Conservation (phyloP, 2,113 vertebrate genomes). For the Rhynchopsitta pachyrhyncha region DNA sequence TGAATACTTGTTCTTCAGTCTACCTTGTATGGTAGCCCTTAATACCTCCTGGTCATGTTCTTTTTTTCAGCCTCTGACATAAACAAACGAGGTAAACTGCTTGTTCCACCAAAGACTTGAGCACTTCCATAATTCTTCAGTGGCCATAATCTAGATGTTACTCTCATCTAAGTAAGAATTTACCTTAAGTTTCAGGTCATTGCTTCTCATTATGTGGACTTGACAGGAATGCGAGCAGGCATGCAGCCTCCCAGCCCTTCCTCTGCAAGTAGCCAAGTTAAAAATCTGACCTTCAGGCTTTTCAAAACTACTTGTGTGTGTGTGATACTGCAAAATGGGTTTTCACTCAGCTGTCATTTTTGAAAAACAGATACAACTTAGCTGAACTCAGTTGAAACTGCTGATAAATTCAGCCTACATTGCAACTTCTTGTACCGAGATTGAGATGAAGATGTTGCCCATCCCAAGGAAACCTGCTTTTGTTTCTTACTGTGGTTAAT, state of each 20-base stretch:
- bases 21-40: neutral
- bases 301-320: neutral
- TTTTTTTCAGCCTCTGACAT: neutral
- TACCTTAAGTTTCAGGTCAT: conserved; percentile 29
- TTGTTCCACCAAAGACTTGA: neutral
- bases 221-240: neutral
- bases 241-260: neutral
- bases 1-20: neutral
- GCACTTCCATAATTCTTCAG: neutral
- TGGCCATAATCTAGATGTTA: neutral
- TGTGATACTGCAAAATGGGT: neutral
- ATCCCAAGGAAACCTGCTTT: neutral
- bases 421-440: neutral
- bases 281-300: conserved; percentile 19
- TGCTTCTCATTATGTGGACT: conserved; percentile 36
- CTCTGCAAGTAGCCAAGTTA: neutral
- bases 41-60: neutral
- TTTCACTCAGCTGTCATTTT: neutral
- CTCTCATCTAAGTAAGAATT: neutral
- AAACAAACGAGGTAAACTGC: neutral
- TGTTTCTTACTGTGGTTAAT: neutral
- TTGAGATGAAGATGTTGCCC: neutral
- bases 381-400: neutral
- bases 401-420: neutral
- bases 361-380: neutral